Conservation (phyloP, 2,797 vertebrate genomes). For the Rhynchotus rufescens region DNA sequence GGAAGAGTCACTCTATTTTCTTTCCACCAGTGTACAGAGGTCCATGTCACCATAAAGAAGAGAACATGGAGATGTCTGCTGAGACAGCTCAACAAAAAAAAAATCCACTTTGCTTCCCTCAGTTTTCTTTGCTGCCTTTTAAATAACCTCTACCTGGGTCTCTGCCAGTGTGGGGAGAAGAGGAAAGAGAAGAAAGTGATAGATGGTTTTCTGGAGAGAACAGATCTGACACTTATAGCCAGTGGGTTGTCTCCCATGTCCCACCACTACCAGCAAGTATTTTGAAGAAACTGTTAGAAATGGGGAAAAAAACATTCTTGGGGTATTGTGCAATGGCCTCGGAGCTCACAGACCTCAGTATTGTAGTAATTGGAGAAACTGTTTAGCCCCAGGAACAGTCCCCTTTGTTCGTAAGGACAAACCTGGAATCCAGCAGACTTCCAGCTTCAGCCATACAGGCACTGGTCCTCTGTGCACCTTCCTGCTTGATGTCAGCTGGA, state of each 20-base stretch:
- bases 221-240: background rate
- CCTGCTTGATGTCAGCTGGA: background rate
- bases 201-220: background rate
- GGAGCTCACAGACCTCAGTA: background rate
- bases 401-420: background rate
- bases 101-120: background rate
- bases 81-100: background rate
- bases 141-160: accelerated
- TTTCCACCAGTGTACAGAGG: no score
- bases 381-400: background rate
- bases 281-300: background rate
- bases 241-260: background rate
- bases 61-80: background rate
- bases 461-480: background rate
- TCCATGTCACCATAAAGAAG: background rate
- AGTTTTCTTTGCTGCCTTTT: background rate
- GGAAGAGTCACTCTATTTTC: background rate
- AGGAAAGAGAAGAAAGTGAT: background rate
- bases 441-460: background rate
- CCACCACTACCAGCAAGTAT: no score
- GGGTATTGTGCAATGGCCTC: background rate
- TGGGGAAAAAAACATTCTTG: background rate
- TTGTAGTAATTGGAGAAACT: background rate
- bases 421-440: background rate
- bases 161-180: background rate